A percentile compares a stretch with the other conserved stretches of the same genome.
Evolutionary conservation across 2,113 vertebrate species (phyloP).

Genomic region (Tragelaphus strepsiceros): DNA sequence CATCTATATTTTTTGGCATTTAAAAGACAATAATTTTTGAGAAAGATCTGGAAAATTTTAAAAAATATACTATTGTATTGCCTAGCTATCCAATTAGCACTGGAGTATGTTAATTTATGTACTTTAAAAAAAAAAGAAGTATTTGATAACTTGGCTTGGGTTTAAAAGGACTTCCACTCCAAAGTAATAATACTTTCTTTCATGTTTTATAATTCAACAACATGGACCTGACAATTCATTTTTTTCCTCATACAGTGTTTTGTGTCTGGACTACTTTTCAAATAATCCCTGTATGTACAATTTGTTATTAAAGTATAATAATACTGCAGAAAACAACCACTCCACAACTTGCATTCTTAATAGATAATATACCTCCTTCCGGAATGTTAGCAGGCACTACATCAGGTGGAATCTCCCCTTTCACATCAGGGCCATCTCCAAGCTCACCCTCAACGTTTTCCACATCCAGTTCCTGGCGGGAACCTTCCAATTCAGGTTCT

Average conservation of each 20-base stretch:
- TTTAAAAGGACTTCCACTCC: background rate
- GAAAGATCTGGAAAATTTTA: background rate
- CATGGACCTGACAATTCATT: background rate
- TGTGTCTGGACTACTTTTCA: background rate
- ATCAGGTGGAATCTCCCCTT: background rate
- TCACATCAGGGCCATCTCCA: background rate
- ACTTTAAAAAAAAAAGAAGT: background rate
- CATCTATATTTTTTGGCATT: background rate
- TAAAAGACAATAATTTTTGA: background rate
- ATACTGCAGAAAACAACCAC: background rate
- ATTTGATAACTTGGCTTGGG: background rate
- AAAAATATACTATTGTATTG: background rate
- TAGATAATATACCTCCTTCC: background rate
- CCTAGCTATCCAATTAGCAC: background rate
- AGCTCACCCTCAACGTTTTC: background rate
- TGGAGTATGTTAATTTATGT: background rate
- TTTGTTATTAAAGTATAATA: background rate
- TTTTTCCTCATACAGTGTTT: background rate
- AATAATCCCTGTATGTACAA: background rate
- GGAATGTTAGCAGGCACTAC: background rate
- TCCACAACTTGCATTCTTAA: background rate
- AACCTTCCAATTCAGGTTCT: background rate
- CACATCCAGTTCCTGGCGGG: background rate
- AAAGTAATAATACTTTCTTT: background rate
- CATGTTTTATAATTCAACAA: constrained; percentile 16